Base-by-base conservation (phyloP, 2,888 invertebrate genomes). In the Thymelicus sylvestris region DNA sequence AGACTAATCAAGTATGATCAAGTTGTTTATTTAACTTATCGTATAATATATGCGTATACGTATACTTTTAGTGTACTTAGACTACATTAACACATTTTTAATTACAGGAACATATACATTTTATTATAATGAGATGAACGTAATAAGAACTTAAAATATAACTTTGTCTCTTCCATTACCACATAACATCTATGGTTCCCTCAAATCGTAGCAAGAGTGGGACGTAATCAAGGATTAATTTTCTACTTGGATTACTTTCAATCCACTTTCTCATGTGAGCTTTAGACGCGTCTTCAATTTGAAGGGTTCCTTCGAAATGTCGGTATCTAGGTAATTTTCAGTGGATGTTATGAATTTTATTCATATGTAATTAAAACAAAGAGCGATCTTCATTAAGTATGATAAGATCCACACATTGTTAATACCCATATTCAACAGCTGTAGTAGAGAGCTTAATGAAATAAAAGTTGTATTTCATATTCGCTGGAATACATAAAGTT, bases 211-310 rank as follows among this genome's bases (percentile, higher is more conserved):
- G 81, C 77, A 79, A 80, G 83, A 85, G 84, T 81, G 85, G 85
- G 82, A 85, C 86, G 91, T 92, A 91, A 93, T 93, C 92, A 92
- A 88, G 90, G 91, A 91, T 93, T 93, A 91, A 93, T 93, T 93
- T 93, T 93, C 92, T 91, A 89, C 92, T 90, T 87, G 93, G 89
- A 92, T 93, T 91, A 92, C 88, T 93, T 93, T 93, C 93, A 93
- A 93, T 93, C 86, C 90, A 85, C 83, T 87, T 84, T 80, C 89
- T 85, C 86, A 84, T 88, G 89, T 87, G 86, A 84, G 90, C 84
- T 88, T 89, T 86, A 85, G 85, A 87, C 85, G 82, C 82, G 84
- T 86, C 90, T 90, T 86, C 85, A 90, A 89, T 88, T 89, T 87
- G 85, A 87, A 88, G 86, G 86, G 83, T 79, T 80, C 81, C 83